phyloP scores from a whole-genome alignment of 2,888 invertebrate species.

The Brassicogethes aeneus region DNA sequence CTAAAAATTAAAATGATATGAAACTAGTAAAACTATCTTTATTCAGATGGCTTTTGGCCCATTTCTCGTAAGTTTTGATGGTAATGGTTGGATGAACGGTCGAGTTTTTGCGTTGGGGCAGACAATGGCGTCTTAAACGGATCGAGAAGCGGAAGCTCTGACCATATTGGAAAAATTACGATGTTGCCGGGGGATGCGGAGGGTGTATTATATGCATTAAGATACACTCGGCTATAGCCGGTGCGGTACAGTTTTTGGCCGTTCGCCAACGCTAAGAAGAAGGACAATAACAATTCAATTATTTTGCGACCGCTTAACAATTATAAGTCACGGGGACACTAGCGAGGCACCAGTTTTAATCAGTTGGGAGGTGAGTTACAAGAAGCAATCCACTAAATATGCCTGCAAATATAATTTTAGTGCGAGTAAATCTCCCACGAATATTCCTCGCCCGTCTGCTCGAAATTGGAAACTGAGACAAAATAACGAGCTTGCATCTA shows the following conservation, averaged over 20 bases:
- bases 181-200: background rate
- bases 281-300: constrained; percentile 27
- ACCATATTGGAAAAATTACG: background rate
- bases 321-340: constrained; percentile 7
- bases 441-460: too few species aligned
- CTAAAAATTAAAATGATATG: too few species aligned
- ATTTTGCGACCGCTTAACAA: constrained; percentile 21
- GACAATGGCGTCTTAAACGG: background rate
- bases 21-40: too few species aligned
- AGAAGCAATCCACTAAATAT: background rate
- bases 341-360: background rate
- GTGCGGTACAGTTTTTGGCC: constrained; percentile 18
- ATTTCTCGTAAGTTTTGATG: too few species aligned
- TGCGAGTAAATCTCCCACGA: background rate
- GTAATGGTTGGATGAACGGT: too few species aligned
- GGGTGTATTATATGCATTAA: constrained; percentile 26
- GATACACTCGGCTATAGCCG: constrained; percentile 28
- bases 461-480: too few species aligned
- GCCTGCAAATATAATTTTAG: background rate
- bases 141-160: background rate
- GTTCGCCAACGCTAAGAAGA: constrained; percentile 18
- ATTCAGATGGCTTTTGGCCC: too few species aligned
- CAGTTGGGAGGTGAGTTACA: background rate
- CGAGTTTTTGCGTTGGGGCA: too few species aligned
- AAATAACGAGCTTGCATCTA: too few species aligned